A percentile compares a stretch with the other conserved stretches of the same genome.
Evolutionary conservation across 2,113 vertebrate genomes (phyloP).

Genomic region (Spea multiplicata): DNA sequence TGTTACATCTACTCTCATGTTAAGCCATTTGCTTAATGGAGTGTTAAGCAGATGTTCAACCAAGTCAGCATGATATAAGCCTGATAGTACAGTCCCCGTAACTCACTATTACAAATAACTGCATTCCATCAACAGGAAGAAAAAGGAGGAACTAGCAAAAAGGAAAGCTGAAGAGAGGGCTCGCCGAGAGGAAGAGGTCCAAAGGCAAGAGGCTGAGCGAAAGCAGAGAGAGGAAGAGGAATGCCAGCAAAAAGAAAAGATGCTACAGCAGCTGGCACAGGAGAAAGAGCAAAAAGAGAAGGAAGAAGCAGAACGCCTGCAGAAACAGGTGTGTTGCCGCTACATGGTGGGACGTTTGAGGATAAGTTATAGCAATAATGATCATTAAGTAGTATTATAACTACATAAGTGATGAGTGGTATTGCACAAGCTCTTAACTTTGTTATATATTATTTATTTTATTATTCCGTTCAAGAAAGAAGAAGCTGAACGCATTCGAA

Average conservation of each 20-base stretch:
- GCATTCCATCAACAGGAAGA: conserved; percentile 64
- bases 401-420: too few relatives aligned
- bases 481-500: conserved; percentile 76
- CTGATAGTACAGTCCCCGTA: too few relatives aligned
- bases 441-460: not conserved
- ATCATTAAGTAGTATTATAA: too few relatives aligned
- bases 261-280: conserved; percentile 54
- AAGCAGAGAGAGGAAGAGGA: conserved; percentile 68
- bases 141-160: conserved; percentile 82
- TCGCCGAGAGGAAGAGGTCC: conserved; percentile 78
- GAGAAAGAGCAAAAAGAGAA: conserved; percentile 73
- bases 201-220: conserved; percentile 70
- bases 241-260: conserved; percentile 63
- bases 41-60: too few relatives aligned
- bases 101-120: too few relatives aligned
- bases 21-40: too few relatives aligned
- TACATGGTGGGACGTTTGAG: not conserved
- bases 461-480: conserved; percentile 67
- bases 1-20: too few relatives aligned
- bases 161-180: conserved; percentile 80
- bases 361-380: too few relatives aligned
- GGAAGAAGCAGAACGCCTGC: conserved; percentile 73
- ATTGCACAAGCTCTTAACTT: too few relatives aligned
- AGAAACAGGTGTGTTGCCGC: conserved; percentile 75
- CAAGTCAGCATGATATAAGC: too few relatives aligned